Evolutionary conservation across 2,797 vertebrate species (phyloP), one percentile per base, ranked within the genome.

Genomic region (Trematomus bernacchii): DNA sequence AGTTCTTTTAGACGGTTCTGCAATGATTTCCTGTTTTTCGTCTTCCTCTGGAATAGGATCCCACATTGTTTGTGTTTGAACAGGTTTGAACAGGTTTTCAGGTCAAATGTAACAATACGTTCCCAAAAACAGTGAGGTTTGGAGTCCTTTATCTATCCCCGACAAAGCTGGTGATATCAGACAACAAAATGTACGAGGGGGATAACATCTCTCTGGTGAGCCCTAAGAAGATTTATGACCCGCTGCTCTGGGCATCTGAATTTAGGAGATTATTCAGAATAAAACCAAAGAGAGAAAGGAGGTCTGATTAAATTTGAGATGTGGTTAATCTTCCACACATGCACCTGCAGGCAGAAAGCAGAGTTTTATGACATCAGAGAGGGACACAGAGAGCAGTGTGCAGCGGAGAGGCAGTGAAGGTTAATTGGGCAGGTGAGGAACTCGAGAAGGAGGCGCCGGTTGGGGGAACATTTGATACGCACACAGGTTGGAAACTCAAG

Each of bases 341-440:
- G 71, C 60, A 88, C 82, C 68, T 37, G 33, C 8, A 73, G 88
- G 86, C 66, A 21, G 70, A 53, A 60, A 43, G 33, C 57, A 51
- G 46, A 51, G 66, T 72, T 62, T n/a, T 58, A 64, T 80, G 71
- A 74, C 64, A 78, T 61, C 27, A 60, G 21, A 69, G 33, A 40
- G 16, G 21, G 61, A 18, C 53, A 65, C 60, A 69, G 61, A 57
- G 51, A 21, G 62, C 12, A 42, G 82, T 40, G 70, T 55, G 37
- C 3, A 81, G 83, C 66, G 73, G 86, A 93, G 93, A 96, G 95
- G 96, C 93, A 95, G 94, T 90, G 91, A 85, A 93, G 92, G 95
- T 96, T 96, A 94, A 96, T 96, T 96, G 96, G 95, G 92, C 94
- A 95, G 94, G 93, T 78, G 67, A 80, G 96, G 40, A 96, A 97